Conservation (phyloP, 2,888 invertebrate genomes). For the Listrodromus nycthemerus region DNA sequence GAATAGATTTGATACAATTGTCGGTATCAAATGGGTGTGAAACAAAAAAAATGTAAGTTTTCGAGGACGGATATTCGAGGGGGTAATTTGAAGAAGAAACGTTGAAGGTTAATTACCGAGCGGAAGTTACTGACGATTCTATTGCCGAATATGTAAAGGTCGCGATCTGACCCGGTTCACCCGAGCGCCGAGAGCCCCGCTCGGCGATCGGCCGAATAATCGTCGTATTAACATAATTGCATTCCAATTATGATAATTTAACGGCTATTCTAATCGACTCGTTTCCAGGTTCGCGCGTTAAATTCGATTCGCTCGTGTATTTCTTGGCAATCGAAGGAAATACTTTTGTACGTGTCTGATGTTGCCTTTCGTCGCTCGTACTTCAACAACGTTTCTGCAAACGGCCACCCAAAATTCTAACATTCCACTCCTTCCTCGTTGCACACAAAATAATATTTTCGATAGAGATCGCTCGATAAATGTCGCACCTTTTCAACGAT, state of each 20-base stretch:
- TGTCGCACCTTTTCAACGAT: no score
- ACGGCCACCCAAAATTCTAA: background rate
- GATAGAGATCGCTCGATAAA: no score
- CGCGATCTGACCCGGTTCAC: constrained; percentile 35
- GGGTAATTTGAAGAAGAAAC: background rate
- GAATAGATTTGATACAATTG: no score
- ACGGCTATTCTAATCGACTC: constrained; percentile 77
- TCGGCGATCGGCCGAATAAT: constrained; percentile 12
- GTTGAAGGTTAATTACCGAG: background rate
- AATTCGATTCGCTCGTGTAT: background rate
- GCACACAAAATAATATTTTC: background rate
- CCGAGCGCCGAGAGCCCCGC: constrained; percentile 58
- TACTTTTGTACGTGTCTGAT: constrained; percentile 59
- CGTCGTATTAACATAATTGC: constrained; percentile 79
- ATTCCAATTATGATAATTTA: constrained; percentile 81
- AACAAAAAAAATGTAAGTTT: background rate
- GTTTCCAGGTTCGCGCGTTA: background rate
- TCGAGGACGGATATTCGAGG: background rate
- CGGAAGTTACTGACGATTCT: background rate
- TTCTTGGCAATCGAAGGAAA: constrained; percentile 80
- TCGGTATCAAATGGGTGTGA: no score
- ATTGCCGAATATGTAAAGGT: constrained; percentile 4
- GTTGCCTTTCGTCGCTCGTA: background rate
- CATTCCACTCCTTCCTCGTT: background rate
- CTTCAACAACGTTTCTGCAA: background rate